These are phyloP conservation scores for Timema cristinae DNA, from an alignment of 2,888 invertebrate genomes.

Conservation along the genomic window DNA sequence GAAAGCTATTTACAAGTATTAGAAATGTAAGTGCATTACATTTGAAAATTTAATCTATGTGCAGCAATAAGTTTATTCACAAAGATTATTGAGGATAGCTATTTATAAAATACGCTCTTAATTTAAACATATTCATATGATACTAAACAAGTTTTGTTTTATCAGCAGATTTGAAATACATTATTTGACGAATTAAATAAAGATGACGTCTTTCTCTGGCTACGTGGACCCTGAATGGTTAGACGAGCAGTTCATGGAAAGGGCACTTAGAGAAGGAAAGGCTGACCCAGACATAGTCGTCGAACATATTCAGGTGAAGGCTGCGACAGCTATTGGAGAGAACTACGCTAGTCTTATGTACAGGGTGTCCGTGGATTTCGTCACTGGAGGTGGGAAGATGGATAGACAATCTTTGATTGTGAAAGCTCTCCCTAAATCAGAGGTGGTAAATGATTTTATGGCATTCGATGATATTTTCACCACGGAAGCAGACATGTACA, in stretches of 20 bases:
- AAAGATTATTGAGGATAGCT: too few relatives aligned
- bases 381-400: background rate
- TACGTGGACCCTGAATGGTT: background rate
- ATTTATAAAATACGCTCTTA: too few relatives aligned
- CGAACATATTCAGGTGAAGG: background rate
- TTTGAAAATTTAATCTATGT: too few relatives aligned
- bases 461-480: too few relatives aligned
- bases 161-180: too few relatives aligned
- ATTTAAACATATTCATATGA: too few relatives aligned
- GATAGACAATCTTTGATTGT: background rate
- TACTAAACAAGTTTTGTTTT: too few relatives aligned
- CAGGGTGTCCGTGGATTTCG: background rate
- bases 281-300: background rate
- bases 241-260: background rate
- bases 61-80: too few relatives aligned
- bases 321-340: constrained; percentile 5
- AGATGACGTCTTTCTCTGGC: background rate
- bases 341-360: constrained; percentile 6
- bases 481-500: too few relatives aligned
- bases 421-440: background rate
- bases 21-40: too few relatives aligned
- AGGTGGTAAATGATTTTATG: background rate
- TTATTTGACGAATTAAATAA: too few relatives aligned
- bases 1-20: too few relatives aligned
- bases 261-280: background rate